phyloP scores from a whole-genome alignment of 92 coral and sea anemone genomes.

The Metridium senile region DNA sequence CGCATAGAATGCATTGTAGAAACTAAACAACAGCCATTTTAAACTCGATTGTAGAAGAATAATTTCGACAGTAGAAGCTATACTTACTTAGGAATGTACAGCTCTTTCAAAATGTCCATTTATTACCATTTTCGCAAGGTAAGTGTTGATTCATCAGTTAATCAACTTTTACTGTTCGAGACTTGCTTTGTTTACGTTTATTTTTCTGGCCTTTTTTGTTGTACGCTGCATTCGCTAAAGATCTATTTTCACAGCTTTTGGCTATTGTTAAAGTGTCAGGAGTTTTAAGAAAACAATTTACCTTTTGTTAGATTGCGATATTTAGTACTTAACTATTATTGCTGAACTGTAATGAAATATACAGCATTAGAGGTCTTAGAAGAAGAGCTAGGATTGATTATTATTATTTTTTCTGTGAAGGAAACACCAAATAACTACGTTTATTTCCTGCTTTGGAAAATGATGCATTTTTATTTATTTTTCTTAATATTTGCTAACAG shows the following conservation, averaged over 20 bases:
- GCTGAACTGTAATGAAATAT: background rate
- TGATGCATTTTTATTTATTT: background rate
- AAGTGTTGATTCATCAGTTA: slow-evolving; percentile 19
- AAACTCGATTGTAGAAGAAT: slow-evolving; percentile 29
- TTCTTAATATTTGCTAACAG: background rate
- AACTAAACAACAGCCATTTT: slow-evolving; percentile 9
- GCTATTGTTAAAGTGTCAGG: background rate
- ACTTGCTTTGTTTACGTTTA: slow-evolving; percentile 3
- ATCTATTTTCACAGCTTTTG: background rate
- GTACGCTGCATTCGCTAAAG: background rate
- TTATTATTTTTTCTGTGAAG: too few relatives aligned
- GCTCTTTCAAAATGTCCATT: slow-evolving; percentile 2
- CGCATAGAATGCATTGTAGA: background rate
- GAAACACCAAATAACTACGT: background rate
- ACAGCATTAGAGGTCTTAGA: too few relatives aligned
- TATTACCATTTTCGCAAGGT: slow-evolving; percentile 3
- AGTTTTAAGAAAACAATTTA: background rate
- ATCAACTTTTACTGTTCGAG: slow-evolving; percentile 11
- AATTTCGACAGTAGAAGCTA: slow-evolving; percentile 5
- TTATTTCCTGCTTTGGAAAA: background rate
- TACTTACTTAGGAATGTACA: slow-evolving; percentile 12
- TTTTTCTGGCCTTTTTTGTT: background rate
- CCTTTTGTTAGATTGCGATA: background rate
- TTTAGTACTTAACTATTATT: background rate
- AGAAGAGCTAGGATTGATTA: too few relatives aligned